phyloP scores from a whole-genome alignment of 2,797 vertebrate species.

The Podargus strigoides region DNA sequence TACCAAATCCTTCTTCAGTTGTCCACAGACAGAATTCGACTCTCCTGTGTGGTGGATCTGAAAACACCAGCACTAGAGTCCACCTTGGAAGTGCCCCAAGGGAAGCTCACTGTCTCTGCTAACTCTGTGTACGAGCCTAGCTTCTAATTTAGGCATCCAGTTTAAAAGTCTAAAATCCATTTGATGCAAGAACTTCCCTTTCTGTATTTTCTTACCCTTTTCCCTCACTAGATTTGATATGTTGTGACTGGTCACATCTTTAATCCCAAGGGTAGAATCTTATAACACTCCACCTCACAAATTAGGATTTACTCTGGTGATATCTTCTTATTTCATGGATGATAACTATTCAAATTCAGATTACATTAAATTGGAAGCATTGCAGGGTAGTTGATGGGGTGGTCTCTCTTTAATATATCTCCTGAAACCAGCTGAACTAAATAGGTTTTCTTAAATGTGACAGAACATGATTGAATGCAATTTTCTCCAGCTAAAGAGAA shows the following conservation, averaged over 20 bases:
- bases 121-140: neutral
- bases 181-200: neutral
- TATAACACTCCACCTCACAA: neutral
- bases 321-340: neutral
- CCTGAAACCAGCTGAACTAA: neutral
- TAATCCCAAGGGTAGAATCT: neutral
- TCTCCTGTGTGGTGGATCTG: neutral
- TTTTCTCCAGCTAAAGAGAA: neutral
- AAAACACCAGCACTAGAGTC: neutral
- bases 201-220: neutral
- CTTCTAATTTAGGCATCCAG: neutral
- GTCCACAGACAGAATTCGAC: neutral
- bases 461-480: neutral
- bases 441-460: neutral
- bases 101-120: neutral
- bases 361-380: neutral
- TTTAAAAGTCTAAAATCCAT: neutral
- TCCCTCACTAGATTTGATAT: neutral
- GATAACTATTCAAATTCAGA: neutral
- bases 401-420: neutral
- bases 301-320: neutral
- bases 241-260: neutral
- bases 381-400: neutral
- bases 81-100: fast-evolving
- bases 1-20: neutral